Conservation (phyloP, 2,797 vertebrate genomes). For the Urophycis tenuis region DNA sequence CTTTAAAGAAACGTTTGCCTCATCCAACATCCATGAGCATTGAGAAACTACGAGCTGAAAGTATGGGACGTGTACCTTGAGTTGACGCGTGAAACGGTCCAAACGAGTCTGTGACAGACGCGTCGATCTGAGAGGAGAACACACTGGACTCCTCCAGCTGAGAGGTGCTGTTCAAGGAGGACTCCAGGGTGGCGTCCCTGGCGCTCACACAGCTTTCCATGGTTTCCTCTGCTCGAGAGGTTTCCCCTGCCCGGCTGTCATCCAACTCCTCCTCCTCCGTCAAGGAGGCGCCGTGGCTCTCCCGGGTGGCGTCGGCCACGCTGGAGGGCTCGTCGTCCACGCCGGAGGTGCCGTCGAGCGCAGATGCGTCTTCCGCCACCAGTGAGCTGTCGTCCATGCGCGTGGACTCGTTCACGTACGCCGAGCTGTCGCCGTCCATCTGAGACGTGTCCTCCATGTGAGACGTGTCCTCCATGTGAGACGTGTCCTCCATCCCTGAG, state of each 20-base stretch:
- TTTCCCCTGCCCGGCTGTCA: conserved; percentile 44
- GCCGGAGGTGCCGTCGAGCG: conserved; percentile 36
- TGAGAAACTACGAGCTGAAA: background rate
- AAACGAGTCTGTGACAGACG: conserved; percentile 37
- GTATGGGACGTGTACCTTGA: conserved; percentile 51
- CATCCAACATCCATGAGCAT: background rate
- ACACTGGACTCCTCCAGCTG: conserved; percentile 50
- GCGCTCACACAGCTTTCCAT: conserved; percentile 42
- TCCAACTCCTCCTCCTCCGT: conserved; percentile 46
- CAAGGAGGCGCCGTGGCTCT: conserved; percentile 33
- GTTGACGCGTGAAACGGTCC: conserved; percentile 30
- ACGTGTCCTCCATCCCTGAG: conserved; percentile 44
- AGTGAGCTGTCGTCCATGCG: conserved; percentile 26
- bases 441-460: background rate
- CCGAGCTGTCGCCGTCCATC: conserved; percentile 32
- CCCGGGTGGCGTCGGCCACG: conserved; percentile 42
- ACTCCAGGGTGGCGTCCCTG: conserved; percentile 45
- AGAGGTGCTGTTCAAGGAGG: conserved; percentile 53
- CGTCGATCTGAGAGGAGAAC: conserved; percentile 34
- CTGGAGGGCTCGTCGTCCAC: conserved; percentile 44
- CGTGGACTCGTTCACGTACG: conserved; percentile 33
- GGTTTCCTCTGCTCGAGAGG: conserved; percentile 47
- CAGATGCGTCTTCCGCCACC: conserved; percentile 38
- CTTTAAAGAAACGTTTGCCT: background rate
- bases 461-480: conserved; percentile 13